Conservation (phyloP, 2,888 invertebrate genomes). For the Agonopterix subpropinquella region DNA sequence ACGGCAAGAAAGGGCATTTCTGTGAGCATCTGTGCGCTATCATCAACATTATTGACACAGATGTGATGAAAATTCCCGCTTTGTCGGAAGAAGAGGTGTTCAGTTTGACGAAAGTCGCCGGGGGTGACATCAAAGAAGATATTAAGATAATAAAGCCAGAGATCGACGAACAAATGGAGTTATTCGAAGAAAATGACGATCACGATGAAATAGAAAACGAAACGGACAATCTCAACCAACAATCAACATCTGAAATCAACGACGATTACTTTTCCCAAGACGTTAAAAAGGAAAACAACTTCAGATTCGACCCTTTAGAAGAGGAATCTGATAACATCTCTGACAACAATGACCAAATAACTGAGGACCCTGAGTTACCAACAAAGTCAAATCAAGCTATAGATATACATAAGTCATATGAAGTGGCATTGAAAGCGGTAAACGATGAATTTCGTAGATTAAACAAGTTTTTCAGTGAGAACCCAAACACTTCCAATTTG, state of each 20-base stretch:
- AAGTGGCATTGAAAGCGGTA: constrained; percentile 16
- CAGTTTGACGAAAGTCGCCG: constrained; percentile 17
- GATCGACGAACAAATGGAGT: neutral
- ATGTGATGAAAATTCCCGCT: constrained; percentile 8
- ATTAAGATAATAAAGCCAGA: constrained; percentile 1
- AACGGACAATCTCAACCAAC: neutral
- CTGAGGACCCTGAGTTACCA: neutral
- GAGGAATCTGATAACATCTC: constrained; percentile 2
- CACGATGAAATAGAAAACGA: neutral
- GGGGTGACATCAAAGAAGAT: constrained; percentile 9
- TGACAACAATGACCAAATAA: neutral
- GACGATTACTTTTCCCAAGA: constrained; percentile 13
- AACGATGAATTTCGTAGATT: constrained; percentile 31
- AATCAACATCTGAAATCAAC: constrained; percentile 2
- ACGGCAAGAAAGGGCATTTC: constrained; percentile 21
- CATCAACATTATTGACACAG: constrained; percentile 14
- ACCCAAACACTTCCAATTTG: constrained; percentile 26
- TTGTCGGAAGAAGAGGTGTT: constrained; percentile 13
- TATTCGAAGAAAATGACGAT: neutral
- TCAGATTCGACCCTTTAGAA: constrained; percentile 17
- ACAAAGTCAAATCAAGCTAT: neutral
- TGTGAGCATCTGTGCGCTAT: constrained; percentile 30
- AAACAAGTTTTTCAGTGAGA: constrained; percentile 26
- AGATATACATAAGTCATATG: constrained; percentile 15
- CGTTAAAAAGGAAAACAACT: constrained; percentile 11